phyloP scores from a whole-genome alignment of 2,888 invertebrate genomes.

The Thymelicus lineola region DNA sequence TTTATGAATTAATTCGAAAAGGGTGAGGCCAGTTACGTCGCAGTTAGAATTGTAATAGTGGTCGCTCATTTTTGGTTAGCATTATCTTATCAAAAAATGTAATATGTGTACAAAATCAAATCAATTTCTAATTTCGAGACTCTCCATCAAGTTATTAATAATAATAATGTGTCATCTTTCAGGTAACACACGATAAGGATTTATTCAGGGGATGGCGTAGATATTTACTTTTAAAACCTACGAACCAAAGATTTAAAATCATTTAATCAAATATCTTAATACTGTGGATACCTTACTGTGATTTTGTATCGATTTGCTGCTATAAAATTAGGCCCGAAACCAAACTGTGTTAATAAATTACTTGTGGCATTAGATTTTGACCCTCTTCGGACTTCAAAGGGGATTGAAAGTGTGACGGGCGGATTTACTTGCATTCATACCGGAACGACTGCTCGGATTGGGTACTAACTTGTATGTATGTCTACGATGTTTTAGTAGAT shows the following conservation, averaged over 20 bases:
- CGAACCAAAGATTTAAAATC: no score
- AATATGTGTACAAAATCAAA: no score
- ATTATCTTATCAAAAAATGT: no score
- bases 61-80: no score
- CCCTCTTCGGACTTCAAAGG: slow-evolving; percentile 56
- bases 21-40: slow-evolving; percentile 11
- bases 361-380: slow-evolving; percentile 55
- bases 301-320: slow-evolving; percentile 4
- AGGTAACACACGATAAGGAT: no score
- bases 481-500: background rate
- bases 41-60: no score
- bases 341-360: slow-evolving; percentile 62
- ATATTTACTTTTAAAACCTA: no score
- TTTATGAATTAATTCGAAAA: slow-evolving; percentile 20
- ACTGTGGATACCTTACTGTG: background rate
- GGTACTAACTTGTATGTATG: slow-evolving; percentile 26
- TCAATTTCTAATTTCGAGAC: no score
- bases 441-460: slow-evolving; percentile 26
- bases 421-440: slow-evolving; percentile 34
- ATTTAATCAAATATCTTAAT: background rate
- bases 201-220: no score
- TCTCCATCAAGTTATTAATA: no score
- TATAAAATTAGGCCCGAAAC: slow-evolving; percentile 26
- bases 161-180: no score
- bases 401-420: slow-evolving; percentile 56